A percentile compares a stretch with the other conserved stretches of the same genome.
Conservation (phyloP, 2,113 vertebrate species). For the Cebus imitator region DNA sequence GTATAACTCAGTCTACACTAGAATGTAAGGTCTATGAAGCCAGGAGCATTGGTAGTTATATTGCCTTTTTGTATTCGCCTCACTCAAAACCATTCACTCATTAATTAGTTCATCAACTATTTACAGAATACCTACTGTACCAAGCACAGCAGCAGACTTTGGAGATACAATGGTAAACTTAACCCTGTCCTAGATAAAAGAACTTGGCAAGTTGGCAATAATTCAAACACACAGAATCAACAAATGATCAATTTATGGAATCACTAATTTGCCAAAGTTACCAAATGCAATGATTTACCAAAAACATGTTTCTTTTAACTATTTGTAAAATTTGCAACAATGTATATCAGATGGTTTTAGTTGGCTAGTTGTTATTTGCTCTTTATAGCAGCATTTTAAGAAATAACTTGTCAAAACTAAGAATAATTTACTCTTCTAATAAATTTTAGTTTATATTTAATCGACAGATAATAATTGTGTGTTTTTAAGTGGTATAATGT, state of each 20-base stretch:
- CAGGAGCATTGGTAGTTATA: neutral
- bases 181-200: neutral
- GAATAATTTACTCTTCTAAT: neutral
- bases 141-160: neutral
- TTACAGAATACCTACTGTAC: neutral
- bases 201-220: neutral
- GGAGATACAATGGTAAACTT: neutral
- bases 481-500: neutral
- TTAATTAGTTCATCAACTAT: neutral
- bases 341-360: neutral
- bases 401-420: neutral
- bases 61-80: neutral
- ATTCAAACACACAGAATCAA: neutral
- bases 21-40: neutral
- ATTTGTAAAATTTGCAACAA: neutral
- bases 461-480: neutral
- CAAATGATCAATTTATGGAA: neutral
- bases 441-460: neutral
- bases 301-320: neutral
- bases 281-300: neutral
- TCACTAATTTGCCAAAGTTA: constrained; percentile 11
- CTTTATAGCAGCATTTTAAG: neutral
- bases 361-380: constrained; percentile 1
- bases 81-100: neutral
- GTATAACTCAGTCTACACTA: neutral